Base-by-base conservation (phyloP, 1,140 invertebrate genomes). In the Calosoma granatense region DNA sequence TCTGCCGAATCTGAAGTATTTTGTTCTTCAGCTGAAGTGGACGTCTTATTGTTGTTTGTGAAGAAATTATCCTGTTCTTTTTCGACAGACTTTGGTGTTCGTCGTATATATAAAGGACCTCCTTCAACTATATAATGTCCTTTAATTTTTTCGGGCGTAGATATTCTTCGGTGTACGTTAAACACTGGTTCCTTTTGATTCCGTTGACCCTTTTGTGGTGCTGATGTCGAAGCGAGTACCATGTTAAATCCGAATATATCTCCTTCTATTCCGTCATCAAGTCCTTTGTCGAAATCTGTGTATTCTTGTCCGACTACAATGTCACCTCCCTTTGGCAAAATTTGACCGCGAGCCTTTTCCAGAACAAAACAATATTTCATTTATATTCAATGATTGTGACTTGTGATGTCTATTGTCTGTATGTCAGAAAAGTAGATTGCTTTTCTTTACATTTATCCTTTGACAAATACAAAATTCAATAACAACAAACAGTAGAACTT, bases 191-290 rank as follows among this genome's bases (percentile, higher is more conserved):
- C 41, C 17, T 47, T 47, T 47, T 4, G 22, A 17, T 56, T 17
- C 53, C 22, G 19, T 39, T 60, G 56, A 19, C 14, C 4, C 41
- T 51, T 54, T 55, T 52, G 36, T 47, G 53, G 26, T 20, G 19
- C 67, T 63, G 80, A 78, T 3, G 79, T 79, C 12, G 82, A 79
- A 0, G 70, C 68, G 22, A 83, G 61, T 2, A 85, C 72, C 61
- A 86, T 76, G 61, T 83, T 84, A 62, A 81, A 82, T n/a, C 82
- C 82, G 60, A 80, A 78, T 52, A 84, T 75, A 59, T 82, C 75
- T 2, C 83, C 83, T 69, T 85, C 82, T 51, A 85, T 76, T 1
- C 83, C 83, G 39, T 80, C 82, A 51, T 81, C 78, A 20, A 78
- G 64, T 14, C 81, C 73, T 64, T 78, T 82, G 72, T 84, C 78